These are phyloP conservation scores for Acanthococcus lagerstroemiae DNA, from an alignment of 2,888 invertebrate genomes.

Conservation along the genomic window DNA sequence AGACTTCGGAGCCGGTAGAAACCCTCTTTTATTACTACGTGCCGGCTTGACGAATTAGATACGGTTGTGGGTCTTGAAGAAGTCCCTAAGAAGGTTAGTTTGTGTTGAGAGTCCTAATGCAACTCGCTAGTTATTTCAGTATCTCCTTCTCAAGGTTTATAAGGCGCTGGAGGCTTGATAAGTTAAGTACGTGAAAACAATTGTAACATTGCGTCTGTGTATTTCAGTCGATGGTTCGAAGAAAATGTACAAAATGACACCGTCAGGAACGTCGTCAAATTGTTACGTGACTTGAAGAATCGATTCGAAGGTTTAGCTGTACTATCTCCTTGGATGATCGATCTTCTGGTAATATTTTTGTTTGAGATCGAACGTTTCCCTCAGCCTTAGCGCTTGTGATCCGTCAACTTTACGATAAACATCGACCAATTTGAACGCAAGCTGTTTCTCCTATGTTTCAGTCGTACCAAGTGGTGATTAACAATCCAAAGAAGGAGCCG, in stretches of 20 bases:
- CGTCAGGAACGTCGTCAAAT: slow-evolving; percentile 85
- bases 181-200: background rate
- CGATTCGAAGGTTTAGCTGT: slow-evolving; percentile 85
- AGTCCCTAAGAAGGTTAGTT: too few relatives aligned
- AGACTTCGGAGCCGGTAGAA: too few relatives aligned
- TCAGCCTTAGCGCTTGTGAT: too few relatives aligned
- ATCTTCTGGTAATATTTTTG: slow-evolving; percentile 55
- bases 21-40: too few relatives aligned
- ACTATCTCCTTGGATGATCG: slow-evolving; percentile 92
- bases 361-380: slow-evolving; percentile 11
- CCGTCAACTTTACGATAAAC: too few relatives aligned
- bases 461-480: slow-evolving; percentile 94
- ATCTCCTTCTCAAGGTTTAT: too few relatives aligned
- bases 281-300: slow-evolving; percentile 81
- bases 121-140: too few relatives aligned
- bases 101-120: too few relatives aligned
- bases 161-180: background rate
- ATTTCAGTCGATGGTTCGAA: slow-evolving; percentile 80
- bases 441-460: too few relatives aligned
- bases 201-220: slow-evolving; percentile 23
- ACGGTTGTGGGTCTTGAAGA: too few relatives aligned
- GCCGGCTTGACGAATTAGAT: too few relatives aligned
- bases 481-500: slow-evolving; percentile 86
- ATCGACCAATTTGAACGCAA: too few relatives aligned
- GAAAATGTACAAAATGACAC: slow-evolving; percentile 95